phyloP scores from a whole-genome alignment of 2,888 invertebrate genomes.

The Polia nebulosa region DNA sequence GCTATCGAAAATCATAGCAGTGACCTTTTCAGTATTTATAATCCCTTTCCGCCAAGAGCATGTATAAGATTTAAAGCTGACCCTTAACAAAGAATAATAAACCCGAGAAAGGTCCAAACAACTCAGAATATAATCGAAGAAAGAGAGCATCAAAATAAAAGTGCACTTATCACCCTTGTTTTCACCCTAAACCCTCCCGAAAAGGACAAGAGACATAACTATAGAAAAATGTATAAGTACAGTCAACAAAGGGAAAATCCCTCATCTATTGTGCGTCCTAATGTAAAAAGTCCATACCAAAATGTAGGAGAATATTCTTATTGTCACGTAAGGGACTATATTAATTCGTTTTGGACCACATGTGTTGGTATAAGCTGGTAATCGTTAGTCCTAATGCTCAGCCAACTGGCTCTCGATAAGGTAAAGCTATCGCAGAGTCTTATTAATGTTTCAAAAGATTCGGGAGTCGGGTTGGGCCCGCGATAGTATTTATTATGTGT shows the following conservation, averaged over 20 bases:
- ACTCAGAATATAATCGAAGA: slow-evolving; percentile 33
- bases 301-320: slow-evolving; percentile 47
- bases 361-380: slow-evolving; percentile 15
- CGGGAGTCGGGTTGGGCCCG: slow-evolving; percentile 4
- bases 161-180: slow-evolving; percentile 56
- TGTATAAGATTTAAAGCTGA: slow-evolving; percentile 17
- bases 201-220: slow-evolving; percentile 43
- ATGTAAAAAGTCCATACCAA: slow-evolving; percentile 54
- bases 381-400: slow-evolving; percentile 1
- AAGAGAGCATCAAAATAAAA: slow-evolving; percentile 51
- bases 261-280: slow-evolving; percentile 47
- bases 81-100: slow-evolving; percentile 39
- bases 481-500: slow-evolving; percentile 16
- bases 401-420: slow-evolving; percentile 28
- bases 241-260: slow-evolving; percentile 52
- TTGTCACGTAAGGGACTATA: slow-evolving; percentile 56
- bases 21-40: slow-evolving; percentile 6
- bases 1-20: not conserved
- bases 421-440: slow-evolving; percentile 20
- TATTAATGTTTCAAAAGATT: slow-evolving; percentile 37
- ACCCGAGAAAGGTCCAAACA: slow-evolving; percentile 25
- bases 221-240: slow-evolving; percentile 35
- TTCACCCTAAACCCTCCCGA: slow-evolving; percentile 36
- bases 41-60: slow-evolving; percentile 3
- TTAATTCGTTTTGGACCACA: slow-evolving; percentile 42